A percentile compares a stretch with the other conserved stretches of the same genome.
Conservation (phyloP, 2,797 vertebrate species). For the Percopsis omiscomaycus region DNA sequence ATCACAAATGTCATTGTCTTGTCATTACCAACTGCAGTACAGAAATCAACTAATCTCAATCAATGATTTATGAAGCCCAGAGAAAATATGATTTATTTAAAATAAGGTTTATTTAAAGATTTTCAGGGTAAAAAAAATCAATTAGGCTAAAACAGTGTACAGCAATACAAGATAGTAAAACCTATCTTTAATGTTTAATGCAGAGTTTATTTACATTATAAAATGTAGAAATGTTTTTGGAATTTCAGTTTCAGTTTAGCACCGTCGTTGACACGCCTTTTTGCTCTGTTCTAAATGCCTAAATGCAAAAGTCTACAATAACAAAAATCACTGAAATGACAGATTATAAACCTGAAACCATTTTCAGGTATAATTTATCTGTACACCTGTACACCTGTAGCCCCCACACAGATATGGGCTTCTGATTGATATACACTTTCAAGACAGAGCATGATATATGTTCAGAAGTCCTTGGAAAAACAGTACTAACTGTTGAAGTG, state of each 20-base stretch:
- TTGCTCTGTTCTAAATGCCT: constrained; percentile 7
- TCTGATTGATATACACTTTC: too few species aligned
- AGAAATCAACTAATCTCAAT: too few species aligned
- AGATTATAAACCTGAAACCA: constrained; percentile 4
- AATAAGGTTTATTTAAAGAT: constrained; percentile 31
- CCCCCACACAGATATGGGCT: too few species aligned
- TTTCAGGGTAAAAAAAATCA: constrained; percentile 32
- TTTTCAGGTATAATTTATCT: too few species aligned
- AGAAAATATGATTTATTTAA: constrained; percentile 25
- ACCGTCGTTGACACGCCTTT: too few species aligned
- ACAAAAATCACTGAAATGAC: constrained; percentile 10
- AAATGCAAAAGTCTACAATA: constrained; percentile 24
- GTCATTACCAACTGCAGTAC: too few species aligned
- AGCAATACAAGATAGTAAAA: constrained; percentile 77
- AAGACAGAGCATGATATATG: too few species aligned
- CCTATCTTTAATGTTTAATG: constrained; percentile 68
- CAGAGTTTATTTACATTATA: constrained; percentile 21
- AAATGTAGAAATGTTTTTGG: constrained; percentile 23
- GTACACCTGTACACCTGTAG: too few species aligned
- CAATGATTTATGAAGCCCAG: background rate
- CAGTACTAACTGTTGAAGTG: too few species aligned
- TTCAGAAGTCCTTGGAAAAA: too few species aligned
- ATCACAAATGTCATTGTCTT: too few species aligned
- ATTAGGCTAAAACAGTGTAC: constrained; percentile 18
- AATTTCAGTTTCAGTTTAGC: background rate